A percentile compares a stretch with the other conserved stretches of the same genome.
Evolutionary conservation across 2,888 invertebrate genomes (phyloP).

Genomic region (Hirtodrosophila duncani): DNA sequence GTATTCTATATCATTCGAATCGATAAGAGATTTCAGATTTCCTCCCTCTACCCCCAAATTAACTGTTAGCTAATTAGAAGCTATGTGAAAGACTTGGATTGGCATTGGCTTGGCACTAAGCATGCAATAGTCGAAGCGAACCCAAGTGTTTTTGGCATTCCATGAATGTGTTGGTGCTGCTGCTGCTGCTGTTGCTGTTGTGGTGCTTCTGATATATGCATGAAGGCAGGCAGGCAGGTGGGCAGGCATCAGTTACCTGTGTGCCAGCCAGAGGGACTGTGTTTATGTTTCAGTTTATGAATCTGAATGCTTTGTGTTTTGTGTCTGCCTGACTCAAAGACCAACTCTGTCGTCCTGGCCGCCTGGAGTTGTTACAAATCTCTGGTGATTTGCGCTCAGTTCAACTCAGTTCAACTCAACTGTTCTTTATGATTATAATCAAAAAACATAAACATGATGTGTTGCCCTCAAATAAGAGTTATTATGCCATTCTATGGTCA

Average conservation of each 20-base stretch:
- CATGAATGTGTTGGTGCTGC: no score
- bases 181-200: constrained; percentile 12
- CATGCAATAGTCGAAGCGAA: no score
- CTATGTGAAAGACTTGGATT: no score
- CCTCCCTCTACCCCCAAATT: no score
- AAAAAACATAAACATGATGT: constrained; percentile 10
- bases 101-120: no score
- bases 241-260: neutral
- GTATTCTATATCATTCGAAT: no score
- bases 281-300: neutral
- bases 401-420: constrained; percentile 37
- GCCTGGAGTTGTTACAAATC: constrained; percentile 52
- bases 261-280: no score
- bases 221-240: constrained; percentile 20
- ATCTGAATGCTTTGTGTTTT: neutral
- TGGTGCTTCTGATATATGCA: constrained; percentile 50
- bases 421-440: constrained; percentile 15
- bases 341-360: neutral
- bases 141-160: no score
- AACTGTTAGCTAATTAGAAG: no score
- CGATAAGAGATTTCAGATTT: no score
- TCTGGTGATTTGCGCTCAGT: constrained; percentile 49
- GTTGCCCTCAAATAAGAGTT: no score
- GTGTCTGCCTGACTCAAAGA: neutral
- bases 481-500: no score